Base-by-base conservation (phyloP, 2,113 vertebrate species). In the Motacilla tschutschensis region DNA sequence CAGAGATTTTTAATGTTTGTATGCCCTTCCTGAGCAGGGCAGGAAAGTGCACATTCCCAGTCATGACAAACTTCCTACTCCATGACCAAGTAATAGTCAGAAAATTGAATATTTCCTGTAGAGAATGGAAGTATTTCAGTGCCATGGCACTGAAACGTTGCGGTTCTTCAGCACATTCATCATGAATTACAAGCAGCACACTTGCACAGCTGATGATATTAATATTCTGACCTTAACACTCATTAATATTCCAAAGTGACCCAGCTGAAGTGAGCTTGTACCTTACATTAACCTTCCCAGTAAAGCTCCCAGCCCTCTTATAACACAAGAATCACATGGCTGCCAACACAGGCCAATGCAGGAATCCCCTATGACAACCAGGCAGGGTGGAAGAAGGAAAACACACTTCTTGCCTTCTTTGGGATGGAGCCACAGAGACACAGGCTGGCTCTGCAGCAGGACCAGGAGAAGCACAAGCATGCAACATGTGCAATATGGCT, bases 151-250 rank as follows among this genome's bases (percentile, higher is more conserved):
- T 55, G 59, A 33, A 79, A 51, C 1, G 0, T 17, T 4, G 4
- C 36, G 43, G 48, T 13, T 19, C 53, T 60, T 78, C 54, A 33
- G 46, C 15, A 22, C 40, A 31, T 72, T 88, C 58, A 71, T 71
- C 13, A 69, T 6, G 8, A 78, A 85, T 75, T 85, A 66, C 41
- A 64, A 90, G 43, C 29, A 76, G 66, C 47, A 58, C 11, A 5
- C 51, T 83, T 80, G 51, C 58, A 74, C 22, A 64, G 62, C 62
- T 60, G 53, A 67, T 65, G 75, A 8, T 74, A 67, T 74, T 57
- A 66, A 90, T 78, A 89, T 93, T 89, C 88, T 85, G 63, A 89
- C 67, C 83, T 86, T 81, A 76, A 65, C 25, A 29, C 4, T 41
- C 81, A 82, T 66, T 84, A 60, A 79, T 66, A 88, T 66, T 84